A percentile compares a stretch with the other conserved stretches of the same genome.
Evolutionary conservation across 2,888 invertebrate species (phyloP).

Genomic region (Eupithecia abbreviata): DNA sequence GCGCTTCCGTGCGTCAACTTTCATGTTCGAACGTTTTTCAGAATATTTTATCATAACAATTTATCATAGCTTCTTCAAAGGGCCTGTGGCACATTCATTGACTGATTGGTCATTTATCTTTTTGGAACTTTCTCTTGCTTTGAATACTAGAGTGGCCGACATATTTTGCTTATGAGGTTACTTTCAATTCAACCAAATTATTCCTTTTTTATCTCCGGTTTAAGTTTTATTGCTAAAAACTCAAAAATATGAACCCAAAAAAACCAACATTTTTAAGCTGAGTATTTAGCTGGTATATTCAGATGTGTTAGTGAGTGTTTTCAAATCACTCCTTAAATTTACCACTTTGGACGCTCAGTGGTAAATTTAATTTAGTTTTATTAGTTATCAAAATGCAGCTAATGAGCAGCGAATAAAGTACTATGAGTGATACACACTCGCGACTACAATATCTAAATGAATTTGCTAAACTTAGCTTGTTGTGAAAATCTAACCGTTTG

Average conservation of each 20-base stretch:
- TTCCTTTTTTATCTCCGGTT: not conserved
- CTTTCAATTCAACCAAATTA: not conserved
- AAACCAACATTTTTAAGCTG: not conserved
- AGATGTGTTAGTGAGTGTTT: too few species aligned
- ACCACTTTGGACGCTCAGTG: too few species aligned
- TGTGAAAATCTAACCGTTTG: not conserved
- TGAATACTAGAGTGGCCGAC: constrained; percentile 22
- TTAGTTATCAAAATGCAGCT: too few species aligned
- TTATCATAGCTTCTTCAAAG: constrained; percentile 39
- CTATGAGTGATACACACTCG: too few species aligned
- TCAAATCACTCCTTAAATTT: too few species aligned
- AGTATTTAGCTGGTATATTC: not conserved
- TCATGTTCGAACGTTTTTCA: not conserved
- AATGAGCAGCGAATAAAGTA: too few species aligned
- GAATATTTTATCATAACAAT: too few species aligned
- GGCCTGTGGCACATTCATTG: constrained; percentile 37
- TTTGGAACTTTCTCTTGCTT: constrained; percentile 42
- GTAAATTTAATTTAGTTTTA: too few species aligned
- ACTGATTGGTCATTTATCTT: constrained; percentile 45
- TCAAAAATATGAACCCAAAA: not conserved
- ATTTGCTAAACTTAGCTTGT: not conserved
- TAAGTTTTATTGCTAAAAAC: not conserved
- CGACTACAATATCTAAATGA: too few species aligned
- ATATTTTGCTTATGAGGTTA: not conserved
- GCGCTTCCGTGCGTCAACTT: not conserved